phyloP scores from a whole-genome alignment of 2,888 invertebrate species.

The Temnothorax ravouxi region DNA sequence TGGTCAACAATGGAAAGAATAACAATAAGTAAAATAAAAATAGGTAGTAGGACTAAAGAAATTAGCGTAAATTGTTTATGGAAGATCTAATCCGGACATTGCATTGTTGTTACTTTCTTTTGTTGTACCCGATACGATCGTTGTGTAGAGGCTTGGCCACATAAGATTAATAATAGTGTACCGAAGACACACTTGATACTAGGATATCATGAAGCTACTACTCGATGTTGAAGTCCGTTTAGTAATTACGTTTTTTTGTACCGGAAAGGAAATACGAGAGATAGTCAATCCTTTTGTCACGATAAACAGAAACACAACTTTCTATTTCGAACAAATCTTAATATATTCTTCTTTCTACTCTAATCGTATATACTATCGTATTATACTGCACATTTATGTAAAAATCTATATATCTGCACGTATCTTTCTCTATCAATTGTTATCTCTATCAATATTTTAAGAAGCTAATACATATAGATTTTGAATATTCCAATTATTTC shows the following conservation, averaged over 20 bases:
- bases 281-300: neutral
- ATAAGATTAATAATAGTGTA: neutral
- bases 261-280: neutral
- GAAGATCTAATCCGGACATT: neutral
- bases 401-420: neutral
- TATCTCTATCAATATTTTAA: neutral
- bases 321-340: neutral
- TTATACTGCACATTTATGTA: conserved; percentile 9
- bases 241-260: neutral
- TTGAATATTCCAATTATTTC: neutral
- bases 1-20: neutral
- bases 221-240: neutral
- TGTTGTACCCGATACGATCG: neutral
- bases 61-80: conserved; percentile 18
- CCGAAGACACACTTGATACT: neutral
- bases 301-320: neutral
- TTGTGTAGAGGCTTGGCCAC: neutral
- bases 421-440: neutral
- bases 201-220: neutral
- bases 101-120: conserved; percentile 9
- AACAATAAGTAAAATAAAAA: conserved; percentile 20
- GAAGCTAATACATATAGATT: neutral
- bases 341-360: neutral
- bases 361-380: neutral
- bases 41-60: neutral